A percentile compares a stretch with the other conserved stretches of the same genome.
These are phyloP conservation scores for Geococcyx californianus DNA, from an alignment of 2,113 vertebrate genomes.

Conservation along the genomic window DNA sequence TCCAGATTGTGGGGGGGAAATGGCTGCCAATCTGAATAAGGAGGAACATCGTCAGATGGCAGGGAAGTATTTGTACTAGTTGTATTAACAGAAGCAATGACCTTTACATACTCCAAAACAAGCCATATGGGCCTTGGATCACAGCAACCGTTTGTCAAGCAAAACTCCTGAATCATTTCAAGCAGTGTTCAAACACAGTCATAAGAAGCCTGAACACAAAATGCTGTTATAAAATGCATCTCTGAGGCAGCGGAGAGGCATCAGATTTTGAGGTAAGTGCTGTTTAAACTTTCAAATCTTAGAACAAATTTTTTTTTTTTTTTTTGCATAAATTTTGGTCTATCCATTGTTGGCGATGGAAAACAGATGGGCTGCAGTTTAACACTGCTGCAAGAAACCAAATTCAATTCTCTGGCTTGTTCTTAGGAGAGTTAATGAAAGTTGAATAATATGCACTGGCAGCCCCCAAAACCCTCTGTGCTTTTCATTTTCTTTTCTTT, in stretches of 20 bases:
- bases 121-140: slow-evolving; percentile 44
- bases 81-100: slow-evolving; percentile 73
- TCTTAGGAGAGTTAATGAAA: slow-evolving; percentile 73
- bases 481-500: neutral
- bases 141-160: neutral
- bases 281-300: neutral
- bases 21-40: slow-evolving; percentile 57
- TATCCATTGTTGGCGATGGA: neutral
- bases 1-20: slow-evolving; percentile 52
- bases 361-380: slow-evolving; percentile 71
- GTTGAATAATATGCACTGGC: slow-evolving; percentile 56
- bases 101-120: slow-evolving; percentile 64
- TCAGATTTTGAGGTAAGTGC: neutral
- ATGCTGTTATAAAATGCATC: neutral
- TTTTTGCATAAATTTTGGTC: neutral
- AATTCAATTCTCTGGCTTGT: slow-evolving; percentile 61
- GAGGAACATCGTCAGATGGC: slow-evolving; percentile 61
- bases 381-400: slow-evolving; percentile 60
- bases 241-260: neutral
- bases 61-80: slow-evolving; percentile 66
- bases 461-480: slow-evolving; percentile 27
- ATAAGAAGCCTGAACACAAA: neutral
- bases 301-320: neutral
- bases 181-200: slow-evolving; percentile 16
- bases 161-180: slow-evolving; percentile 25